These are phyloP conservation scores for Sardinella longiceps DNA, from an alignment of 2,797 vertebrate genomes.

Conservation along the genomic window DNA sequence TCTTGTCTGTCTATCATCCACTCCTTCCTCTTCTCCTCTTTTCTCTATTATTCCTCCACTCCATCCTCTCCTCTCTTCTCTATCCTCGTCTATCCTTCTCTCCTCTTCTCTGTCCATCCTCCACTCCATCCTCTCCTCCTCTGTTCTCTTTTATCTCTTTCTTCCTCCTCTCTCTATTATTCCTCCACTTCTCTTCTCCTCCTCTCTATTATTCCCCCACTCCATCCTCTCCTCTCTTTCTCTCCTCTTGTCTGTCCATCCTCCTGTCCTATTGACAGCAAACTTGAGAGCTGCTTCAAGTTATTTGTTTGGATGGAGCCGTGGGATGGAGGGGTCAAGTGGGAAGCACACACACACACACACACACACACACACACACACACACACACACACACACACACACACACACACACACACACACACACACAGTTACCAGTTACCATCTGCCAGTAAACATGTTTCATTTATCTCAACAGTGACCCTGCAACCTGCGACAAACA, in stretches of 20 bases:
- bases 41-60: too few relatives aligned
- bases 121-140: background rate
- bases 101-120: background rate
- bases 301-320: background rate
- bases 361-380: background rate
- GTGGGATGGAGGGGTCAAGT: background rate
- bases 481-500: background rate
- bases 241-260: background rate
- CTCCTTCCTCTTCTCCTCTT: background rate
- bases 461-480: slow-evolving; percentile 14
- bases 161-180: background rate
- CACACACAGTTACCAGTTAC: background rate
- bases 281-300: background rate
- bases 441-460: background rate
- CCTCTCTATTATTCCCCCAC: background rate
- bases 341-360: background rate
- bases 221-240: background rate
- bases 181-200: background rate
- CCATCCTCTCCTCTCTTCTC: too few relatives aligned
- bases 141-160: background rate
- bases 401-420: background rate
- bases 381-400: slow-evolving; percentile 5
- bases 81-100: too few relatives aligned
- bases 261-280: background rate
- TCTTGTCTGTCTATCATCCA: too few relatives aligned